These are phyloP conservation scores for Drosophila hydei DNA, from an alignment of 1,140 invertebrate species.

Conservation along the genomic window DNA sequence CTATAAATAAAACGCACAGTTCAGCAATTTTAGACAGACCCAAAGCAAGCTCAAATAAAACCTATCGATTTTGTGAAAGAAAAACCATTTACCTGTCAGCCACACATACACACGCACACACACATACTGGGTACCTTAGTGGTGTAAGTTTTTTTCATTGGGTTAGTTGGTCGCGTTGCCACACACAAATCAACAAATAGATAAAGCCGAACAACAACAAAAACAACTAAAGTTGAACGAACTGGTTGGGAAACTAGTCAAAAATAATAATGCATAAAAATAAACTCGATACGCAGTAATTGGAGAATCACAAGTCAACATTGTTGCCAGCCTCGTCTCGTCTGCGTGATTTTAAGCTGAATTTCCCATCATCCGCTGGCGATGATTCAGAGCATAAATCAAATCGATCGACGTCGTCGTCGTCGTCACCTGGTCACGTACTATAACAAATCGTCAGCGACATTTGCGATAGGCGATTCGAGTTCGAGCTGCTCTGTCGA, in stretches of 20 bases:
- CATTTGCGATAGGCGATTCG: slow-evolving; percentile 25
- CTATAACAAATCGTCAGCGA: slow-evolving; percentile 47
- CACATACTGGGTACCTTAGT: not conserved
- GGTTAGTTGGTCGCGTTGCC: slow-evolving; percentile 55
- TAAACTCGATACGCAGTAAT: slow-evolving; percentile 20
- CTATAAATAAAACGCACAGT: slow-evolving; percentile 47
- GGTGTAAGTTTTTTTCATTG: slow-evolving; percentile 36
- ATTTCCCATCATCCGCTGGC: slow-evolving; percentile 16
- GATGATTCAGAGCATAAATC: slow-evolving; percentile 68
- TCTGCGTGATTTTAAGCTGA: slow-evolving; percentile 21
- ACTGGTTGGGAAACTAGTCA: slow-evolving; percentile 23
- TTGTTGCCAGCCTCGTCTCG: not conserved
- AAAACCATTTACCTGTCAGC: slow-evolving; percentile 40
- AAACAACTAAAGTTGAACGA: slow-evolving; percentile 59
- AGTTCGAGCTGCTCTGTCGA: slow-evolving; percentile 33
- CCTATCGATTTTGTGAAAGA: slow-evolving; percentile 45
- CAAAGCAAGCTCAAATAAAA: slow-evolving; percentile 22
- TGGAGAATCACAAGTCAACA: slow-evolving; percentile 10
- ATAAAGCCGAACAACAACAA: slow-evolving; percentile 25
- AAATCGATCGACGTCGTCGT: slow-evolving; percentile 22
- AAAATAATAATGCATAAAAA: slow-evolving; percentile 3
- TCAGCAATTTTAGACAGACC: slow-evolving; percentile 36
- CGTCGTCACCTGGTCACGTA: slow-evolving; percentile 58
- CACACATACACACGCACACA: not conserved
- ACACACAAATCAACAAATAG: slow-evolving; percentile 18